phyloP scores from a whole-genome alignment of 2,113 vertebrate species.

The Megaceryle maxima region DNA sequence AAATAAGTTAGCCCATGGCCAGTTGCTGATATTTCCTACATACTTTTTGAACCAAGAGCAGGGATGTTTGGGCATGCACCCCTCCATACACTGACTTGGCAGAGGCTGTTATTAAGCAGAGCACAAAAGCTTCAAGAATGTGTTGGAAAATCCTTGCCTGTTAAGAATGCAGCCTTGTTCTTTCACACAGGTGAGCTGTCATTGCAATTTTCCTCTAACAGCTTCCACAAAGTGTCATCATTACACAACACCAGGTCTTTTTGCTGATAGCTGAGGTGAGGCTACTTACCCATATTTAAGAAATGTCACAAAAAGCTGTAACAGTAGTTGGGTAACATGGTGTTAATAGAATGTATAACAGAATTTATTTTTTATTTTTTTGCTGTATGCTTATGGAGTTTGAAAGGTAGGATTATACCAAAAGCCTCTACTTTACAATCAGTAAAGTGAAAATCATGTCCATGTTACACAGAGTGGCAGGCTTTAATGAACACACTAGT shows the following conservation, averaged over 20 bases:
- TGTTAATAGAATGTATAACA: neutral
- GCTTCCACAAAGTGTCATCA: neutral
- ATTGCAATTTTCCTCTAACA: neutral
- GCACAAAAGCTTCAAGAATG: neutral
- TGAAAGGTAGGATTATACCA: constrained; percentile 32
- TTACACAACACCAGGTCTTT: neutral
- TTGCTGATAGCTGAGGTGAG: neutral
- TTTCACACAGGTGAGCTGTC: neutral
- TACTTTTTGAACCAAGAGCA: neutral
- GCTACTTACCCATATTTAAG: neutral
- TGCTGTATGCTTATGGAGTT: neutral
- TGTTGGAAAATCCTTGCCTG: neutral
- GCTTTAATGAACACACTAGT: constrained; percentile 41
- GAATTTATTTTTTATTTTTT: neutral
- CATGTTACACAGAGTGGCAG: neutral
- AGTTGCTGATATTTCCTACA: neutral
- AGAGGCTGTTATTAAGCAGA: neutral
- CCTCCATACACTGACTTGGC: neutral
- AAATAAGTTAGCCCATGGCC: neutral
- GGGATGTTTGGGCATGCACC: too few relatives aligned
- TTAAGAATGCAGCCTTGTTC: neutral
- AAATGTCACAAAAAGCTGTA: neutral
- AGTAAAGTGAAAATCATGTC: neutral
- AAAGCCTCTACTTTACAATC: neutral
- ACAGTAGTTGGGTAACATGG: neutral